Evolutionary conservation across 2,797 vertebrate genomes (phyloP).

Genomic region (Manis crassicaudata): DNA sequence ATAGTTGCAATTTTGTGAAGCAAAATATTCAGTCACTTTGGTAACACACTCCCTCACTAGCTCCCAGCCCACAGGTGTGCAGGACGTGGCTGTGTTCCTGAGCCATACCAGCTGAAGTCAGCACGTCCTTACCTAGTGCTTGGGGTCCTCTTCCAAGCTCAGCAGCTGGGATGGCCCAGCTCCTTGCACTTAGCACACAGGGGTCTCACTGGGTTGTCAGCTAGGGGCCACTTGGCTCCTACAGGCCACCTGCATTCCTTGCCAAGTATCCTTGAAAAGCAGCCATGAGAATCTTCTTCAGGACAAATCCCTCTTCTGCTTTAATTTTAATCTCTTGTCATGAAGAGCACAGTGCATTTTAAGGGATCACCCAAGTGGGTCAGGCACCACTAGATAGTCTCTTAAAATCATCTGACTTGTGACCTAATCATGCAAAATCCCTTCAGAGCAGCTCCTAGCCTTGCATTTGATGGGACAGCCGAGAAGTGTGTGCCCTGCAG

Average conservation of each 20-base stretch:
- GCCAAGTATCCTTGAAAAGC: not conserved
- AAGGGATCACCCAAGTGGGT: not conserved
- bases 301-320: accelerated
- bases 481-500: not conserved
- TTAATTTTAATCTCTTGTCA: not conserved
- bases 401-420: not conserved
- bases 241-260: no score
- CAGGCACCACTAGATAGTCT: not conserved
- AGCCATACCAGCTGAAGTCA: no score
- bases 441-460: not conserved
- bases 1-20: conserved; percentile 71
- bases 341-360: not conserved
- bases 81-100: not conserved
- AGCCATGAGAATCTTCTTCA: not conserved
- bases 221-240: no score
- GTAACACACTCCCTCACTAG: not conserved
- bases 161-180: no score
- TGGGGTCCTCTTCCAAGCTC: not conserved
- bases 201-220: not conserved
- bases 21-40: conserved; percentile 71
- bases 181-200: not conserved
- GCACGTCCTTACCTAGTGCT: no score
- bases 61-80: not conserved
- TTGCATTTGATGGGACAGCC: not conserved
- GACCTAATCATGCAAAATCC: not conserved